Evolutionary conservation across 1,140 invertebrate genomes (phyloP), one percentile per base, ranked within the genome.

Genomic region (Aphidius gifuensis): DNA sequence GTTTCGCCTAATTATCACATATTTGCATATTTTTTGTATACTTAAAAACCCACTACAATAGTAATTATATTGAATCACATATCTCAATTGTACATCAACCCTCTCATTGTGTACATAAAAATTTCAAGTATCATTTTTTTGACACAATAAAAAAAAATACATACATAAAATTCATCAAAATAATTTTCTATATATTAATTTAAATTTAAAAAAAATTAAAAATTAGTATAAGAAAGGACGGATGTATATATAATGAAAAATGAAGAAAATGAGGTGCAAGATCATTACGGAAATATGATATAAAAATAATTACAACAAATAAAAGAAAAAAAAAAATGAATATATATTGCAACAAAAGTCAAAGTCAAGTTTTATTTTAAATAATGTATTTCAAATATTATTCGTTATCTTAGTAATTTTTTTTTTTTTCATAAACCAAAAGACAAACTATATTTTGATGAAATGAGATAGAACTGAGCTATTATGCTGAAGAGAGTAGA

Each of bases 241-340:
- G 62, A 62, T 65, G 63, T 58, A 45, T n/a, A 16, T 0, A 16
- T 62, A 64, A 55, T 61, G 60, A 51, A 45, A 23, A 60, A 64
- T 68, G 65, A 67, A 66, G 65, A 62, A 69, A 66, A 64, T 66
- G 66, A 73, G 69, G 68, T 51, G 66, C 64, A 61, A 64, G 64
- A 57, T 40, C 54, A 62, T 60, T 60, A 67, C 66, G 60, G 64
- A 64, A 66, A 69, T 53, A 62, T 59, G 63, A 63, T 62, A 62
- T 45, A 47, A 55, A 16, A 16, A 16, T 16, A 16, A 16, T 16
- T 16, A 61, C 54, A 44, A 38, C 1, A 44, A 32, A 39, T 23
- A 58, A 53, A 60, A 51, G 49, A 60, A 67, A 51, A 65, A 62
- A 66, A 39, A 62, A 59, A 58, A 50, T 53, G 59, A n/a, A 23